phyloP scores from a whole-genome alignment of 2,797 vertebrate genomes.

The Simalia tracyae region DNA sequence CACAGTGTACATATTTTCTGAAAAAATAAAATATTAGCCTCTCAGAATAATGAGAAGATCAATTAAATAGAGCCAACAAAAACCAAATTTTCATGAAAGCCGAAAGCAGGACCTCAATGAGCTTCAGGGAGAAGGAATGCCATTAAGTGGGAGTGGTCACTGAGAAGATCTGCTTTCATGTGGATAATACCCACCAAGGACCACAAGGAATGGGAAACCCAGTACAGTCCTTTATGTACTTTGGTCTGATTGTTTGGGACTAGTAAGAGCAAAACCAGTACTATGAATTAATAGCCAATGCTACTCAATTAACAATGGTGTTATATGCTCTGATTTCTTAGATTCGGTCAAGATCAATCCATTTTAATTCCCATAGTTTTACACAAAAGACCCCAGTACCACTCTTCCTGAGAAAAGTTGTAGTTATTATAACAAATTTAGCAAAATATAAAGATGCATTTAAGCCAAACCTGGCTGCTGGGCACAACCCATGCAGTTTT shows the following conservation, averaged over 20 bases:
- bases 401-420: too few species aligned
- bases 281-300: neutral
- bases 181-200: neutral
- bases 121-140: neutral
- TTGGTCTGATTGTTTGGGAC: neutral
- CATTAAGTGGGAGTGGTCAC: neutral
- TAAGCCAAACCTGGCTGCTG: too few species aligned
- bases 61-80: neutral
- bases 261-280: neutral
- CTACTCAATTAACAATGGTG: neutral
- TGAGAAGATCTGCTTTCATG: neutral
- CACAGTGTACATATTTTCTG: neutral
- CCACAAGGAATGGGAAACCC: neutral
- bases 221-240: neutral
- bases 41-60: neutral
- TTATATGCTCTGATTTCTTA: too few species aligned
- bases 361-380: too few species aligned
- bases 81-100: too few species aligned
- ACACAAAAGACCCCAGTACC: too few species aligned
- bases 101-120: neutral
- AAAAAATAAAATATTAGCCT: neutral
- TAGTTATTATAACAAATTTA: too few species aligned
- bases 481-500: too few species aligned
- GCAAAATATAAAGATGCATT: too few species aligned
- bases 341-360: too few species aligned